phyloP scores from a whole-genome alignment of 2,888 invertebrate genomes.

The Apotomis turbidana region DNA sequence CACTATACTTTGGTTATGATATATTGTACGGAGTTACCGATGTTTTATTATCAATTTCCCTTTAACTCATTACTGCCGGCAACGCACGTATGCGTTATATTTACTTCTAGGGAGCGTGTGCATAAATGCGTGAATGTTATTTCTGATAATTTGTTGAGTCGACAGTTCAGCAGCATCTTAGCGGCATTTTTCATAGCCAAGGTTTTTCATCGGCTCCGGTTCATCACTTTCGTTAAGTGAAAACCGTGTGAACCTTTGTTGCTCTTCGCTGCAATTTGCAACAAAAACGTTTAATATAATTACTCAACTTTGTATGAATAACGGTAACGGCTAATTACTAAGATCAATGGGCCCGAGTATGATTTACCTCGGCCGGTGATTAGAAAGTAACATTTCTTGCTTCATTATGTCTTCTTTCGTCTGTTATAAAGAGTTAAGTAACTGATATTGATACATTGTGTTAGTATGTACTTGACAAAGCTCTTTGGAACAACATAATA shows the following conservation, averaged over 20 bases:
- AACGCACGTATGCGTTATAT: no score
- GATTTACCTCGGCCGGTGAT: conserved; percentile 43
- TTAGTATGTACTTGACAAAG: conserved; percentile 27
- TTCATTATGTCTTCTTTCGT: conserved; percentile 37
- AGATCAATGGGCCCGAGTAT: conserved; percentile 42
- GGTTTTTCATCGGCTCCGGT: conserved; percentile 48
- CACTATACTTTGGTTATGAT: not conserved
- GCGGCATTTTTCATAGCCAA: conserved; percentile 45
- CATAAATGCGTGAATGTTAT: no score
- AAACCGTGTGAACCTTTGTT: conserved; percentile 64
- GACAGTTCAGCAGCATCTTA: conserved; percentile 23
- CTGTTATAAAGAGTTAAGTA: conserved; percentile 37
- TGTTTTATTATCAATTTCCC: no score
- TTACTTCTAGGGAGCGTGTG: no score
- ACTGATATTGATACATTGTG: conserved; percentile 31
- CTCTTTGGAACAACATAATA: conserved; percentile 19
- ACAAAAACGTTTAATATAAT: conserved; percentile 54
- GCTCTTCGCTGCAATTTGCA: conserved; percentile 45
- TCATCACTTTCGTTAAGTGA: conserved; percentile 66
- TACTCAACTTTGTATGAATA: conserved; percentile 44
- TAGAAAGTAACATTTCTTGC: conserved; percentile 46
- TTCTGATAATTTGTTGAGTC: no score
- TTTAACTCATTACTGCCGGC: no score
- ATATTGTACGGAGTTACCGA: no score
- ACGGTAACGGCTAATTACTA: conserved; percentile 43